Evolutionary conservation across 1,140 invertebrate genomes (phyloP), one percentile per base, ranked within the genome.

Genomic region (Metopolophium dirhodum): DNA sequence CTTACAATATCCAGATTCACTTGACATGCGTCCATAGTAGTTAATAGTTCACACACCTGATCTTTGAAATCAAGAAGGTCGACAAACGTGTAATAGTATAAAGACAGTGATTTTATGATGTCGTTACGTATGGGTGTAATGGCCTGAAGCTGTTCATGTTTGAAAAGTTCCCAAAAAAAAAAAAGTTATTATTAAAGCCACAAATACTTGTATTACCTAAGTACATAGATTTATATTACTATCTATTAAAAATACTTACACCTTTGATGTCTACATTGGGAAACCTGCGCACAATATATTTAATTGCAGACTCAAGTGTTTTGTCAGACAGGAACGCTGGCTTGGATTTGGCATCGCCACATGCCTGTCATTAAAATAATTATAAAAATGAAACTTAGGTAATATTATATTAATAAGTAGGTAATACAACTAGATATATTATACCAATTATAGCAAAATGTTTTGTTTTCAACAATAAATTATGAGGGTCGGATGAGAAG

Each of bases 31-130:
- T 99, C 99, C 97, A 99, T 99, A n/a, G 98, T 98, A 20, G 99
- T 99, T 8, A 99, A 95, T 82, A 99, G 95, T 95, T 99, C 99
- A 94, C 98, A 98, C 7, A 99, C 98, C 96, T 99, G 99, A 95
- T 99, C 99, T 95, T 99, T 99, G 94, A 99, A 99, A 95, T 99
- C 99, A 26, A 99, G 95, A 77, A 99, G 96, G 96, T 99, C 99
- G n/a, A 99, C 99, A 96, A 99, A 99, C 2, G 99, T 99, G 95
- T 99, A 99, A 95, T 99, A 99, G 95, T 99, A 99, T 0, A 99
- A 95, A 0, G 98, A 99, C 0, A 99, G 95, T 6, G 98, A 98
- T 95, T 99, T 99, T 93, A 99, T 98, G 35, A 99, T 99, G 95
- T 99, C 99, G 95, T 97, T 97, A 94, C 97, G 96, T 47, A 99